Evolutionary conservation across 2,888 invertebrate species (phyloP), one percentile per base, ranked within the genome.

Genomic region (Nemapogon koenigi): DNA sequence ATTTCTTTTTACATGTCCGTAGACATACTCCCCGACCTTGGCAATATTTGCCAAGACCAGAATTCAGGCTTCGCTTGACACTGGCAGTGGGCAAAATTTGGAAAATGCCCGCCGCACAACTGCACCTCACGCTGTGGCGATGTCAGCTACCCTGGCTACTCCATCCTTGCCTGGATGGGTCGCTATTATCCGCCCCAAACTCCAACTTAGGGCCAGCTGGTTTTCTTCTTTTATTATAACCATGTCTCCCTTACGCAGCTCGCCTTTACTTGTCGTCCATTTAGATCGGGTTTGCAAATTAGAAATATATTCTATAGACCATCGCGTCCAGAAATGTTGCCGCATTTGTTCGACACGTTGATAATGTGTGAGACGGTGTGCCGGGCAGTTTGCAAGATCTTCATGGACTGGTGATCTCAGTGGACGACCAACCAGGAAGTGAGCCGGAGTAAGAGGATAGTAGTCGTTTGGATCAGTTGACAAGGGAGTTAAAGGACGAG

Each of bases 341-440:
- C 49, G 39, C 2, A 49, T 38, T 26, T 50, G 49, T 18, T 49
- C 46, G 3, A 44, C 29, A 2, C 43, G 11, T 11, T 46, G 37
- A 25, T 45, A 45, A 4, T 46, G 43, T 3, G 28, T 17, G 3
- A 46, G 41, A n/a, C 43, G 37, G 3, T 27, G 17, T 6, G 35
- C 13, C 7, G 40, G 17, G n/a, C 16, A 16, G 3, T n/a, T 25
- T 1, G n/a, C 26, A 2, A 44, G 13, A 33, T 45, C 43, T 1
- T 14, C 14, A 25, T n/a, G 15, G 1, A 31, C 37, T 6, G 41
- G 26, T 10, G 44, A 27, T 3, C 33, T 44, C 1, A 50, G 37
- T 3, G 51, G 29, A 11, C 44, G 35, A 19, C 54, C 54, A 17
- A 57, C 45, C 2, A 59, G 37, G 33, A 57, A 54, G 35, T 59